phyloP scores from a whole-genome alignment of 2,113 vertebrate genomes.

The Atractosteus spatula region DNA sequence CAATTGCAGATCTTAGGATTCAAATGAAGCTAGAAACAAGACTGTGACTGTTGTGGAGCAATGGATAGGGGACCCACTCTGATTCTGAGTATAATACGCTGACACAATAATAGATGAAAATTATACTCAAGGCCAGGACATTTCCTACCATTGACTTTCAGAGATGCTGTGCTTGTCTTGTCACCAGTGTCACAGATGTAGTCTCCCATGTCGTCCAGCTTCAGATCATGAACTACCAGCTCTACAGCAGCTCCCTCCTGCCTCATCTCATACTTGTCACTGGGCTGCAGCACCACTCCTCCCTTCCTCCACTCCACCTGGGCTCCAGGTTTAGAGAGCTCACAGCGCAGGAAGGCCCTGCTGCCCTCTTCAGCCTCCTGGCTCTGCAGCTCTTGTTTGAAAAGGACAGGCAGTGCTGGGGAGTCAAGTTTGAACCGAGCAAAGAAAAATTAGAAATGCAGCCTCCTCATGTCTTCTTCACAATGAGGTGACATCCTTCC shows the following conservation, averaged over 20 bases:
- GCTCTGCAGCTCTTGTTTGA: slow-evolving; percentile 56
- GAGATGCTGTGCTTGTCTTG: too few relatives aligned
- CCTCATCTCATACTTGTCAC: slow-evolving; percentile 58
- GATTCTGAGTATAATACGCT: too few relatives aligned
- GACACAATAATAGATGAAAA: too few relatives aligned
- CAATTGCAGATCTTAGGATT: too few relatives aligned
- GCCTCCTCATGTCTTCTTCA: slow-evolving; percentile 38
- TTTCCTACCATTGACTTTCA: too few relatives aligned
- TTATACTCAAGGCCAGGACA: too few relatives aligned
- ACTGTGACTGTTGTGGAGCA: too few relatives aligned
- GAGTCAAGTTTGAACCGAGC: too few relatives aligned
- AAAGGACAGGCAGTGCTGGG: slow-evolving; percentile 48
- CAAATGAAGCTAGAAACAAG: too few relatives aligned
- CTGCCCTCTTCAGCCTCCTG: slow-evolving; percentile 58
- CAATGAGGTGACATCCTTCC: slow-evolving; percentile 55
- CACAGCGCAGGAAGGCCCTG: slow-evolving; percentile 58
- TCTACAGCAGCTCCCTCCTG: slow-evolving; percentile 30
- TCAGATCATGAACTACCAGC: slow-evolving; percentile 58
- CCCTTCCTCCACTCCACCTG: slow-evolving; percentile 68
- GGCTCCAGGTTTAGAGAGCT: slow-evolving; percentile 58
- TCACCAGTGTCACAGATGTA: slow-evolving; percentile 69
- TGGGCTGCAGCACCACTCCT: slow-evolving; percentile 40
- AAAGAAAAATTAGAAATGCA: slow-evolving; percentile 25
- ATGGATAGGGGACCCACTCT: too few relatives aligned
- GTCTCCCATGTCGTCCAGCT: slow-evolving; percentile 64